Conservation (phyloP, 37 sponge, comb jelly and placozoan species). For the Axinella damicornis region DNA sequence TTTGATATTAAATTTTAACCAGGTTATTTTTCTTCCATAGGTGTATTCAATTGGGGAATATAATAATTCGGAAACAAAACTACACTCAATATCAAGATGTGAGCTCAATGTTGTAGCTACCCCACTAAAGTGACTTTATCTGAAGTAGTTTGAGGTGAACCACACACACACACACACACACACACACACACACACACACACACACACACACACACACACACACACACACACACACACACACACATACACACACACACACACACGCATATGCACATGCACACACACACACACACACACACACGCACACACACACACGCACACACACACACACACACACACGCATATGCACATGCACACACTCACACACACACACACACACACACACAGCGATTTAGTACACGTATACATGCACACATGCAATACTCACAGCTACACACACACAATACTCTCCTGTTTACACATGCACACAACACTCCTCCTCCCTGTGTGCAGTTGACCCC, state of each 20-base stretch:
- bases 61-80: no score
- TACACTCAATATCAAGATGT: not conserved
- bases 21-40: no score
- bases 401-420: conserved; percentile 1
- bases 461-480: conserved; percentile 9
- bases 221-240: conserved; percentile 38
- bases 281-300: not conserved
- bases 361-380: conserved; percentile 35
- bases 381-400: conserved; percentile 23
- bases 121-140: no score
- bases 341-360: conserved; percentile 22
- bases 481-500: not conserved
- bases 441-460: not conserved
- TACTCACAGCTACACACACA: not conserved
- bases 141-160: no score
- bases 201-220: conserved; percentile 35
- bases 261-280: not conserved
- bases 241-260: conserved; percentile 20
- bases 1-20: no score
- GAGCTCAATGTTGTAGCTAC: no score
- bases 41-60: no score
- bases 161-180: no score
- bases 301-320: no score
- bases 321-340: no score
- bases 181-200: conserved; percentile 40